Base-by-base conservation (phyloP, 2,888 invertebrate species). In the Plutella xylostella region DNA sequence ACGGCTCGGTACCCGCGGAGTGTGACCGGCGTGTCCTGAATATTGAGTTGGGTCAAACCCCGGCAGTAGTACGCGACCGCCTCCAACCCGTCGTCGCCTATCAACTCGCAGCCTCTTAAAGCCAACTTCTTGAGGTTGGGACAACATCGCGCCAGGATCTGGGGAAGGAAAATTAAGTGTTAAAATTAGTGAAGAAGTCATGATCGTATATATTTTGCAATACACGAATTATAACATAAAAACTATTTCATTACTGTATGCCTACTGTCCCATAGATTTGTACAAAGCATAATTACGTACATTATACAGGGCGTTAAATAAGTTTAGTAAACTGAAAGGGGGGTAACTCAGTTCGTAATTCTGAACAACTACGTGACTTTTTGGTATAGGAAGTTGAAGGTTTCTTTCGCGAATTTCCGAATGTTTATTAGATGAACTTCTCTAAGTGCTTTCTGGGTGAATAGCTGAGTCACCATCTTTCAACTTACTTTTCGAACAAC, bases 1-100 rank as follows among this genome's bases (percentile, higher is more conserved):
- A 97, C 94, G 4, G 95, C 94, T 57, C 94, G 83, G 68, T 96
- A 96, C 0, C 96, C 96, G 56, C 96, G 90, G 37, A 94, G 78
- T 4, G 96, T 93, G 55, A 97, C 92, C 48, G 94, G 92, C 50
- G 96, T 96, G 70, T 96, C 96, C 63, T 96, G 96, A 51, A 97
- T 96, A 68, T 96, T 96, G 9, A 97, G 85, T 65, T 96, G 96
- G 46, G 94, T 94, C 31, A 97, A 80, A 0, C 94, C 94, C 34
- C 94, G 86, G 61, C 96, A 96, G 67, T 94, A 94, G 67, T 95
- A 94, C 0, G 96, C 95, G 7, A 97, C 88, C 43, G 92, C 90
- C 69, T 94, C 93, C 0, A 83, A 51, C 0, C 97, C 97, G 45
- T 92, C 88, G 68, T 97, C 96, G 2, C 95, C 95, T 22, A 97